Evolutionary conservation across 53 echinoderm and acorn worm genomes (phyloP), one percentile per base, ranked within the genome.

Genomic region (Paracentrotus lividus): DNA sequence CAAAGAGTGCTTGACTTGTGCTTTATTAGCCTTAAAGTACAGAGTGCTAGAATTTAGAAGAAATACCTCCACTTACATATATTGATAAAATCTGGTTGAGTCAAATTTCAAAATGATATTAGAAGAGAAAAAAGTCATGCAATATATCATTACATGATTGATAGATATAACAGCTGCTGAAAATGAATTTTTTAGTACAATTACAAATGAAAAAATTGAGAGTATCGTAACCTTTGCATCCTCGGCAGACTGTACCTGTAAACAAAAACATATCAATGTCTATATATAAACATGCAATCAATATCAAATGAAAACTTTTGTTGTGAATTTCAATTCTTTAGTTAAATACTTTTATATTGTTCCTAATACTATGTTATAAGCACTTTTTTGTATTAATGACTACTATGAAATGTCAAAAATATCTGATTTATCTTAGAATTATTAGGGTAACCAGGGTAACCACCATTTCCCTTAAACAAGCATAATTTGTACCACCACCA

Each of bases 1-100:
- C n/a, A n/a, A n/a, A n/a, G n/a, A n/a, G n/a, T n/a, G n/a, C n/a
- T n/a, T n/a, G n/a, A n/a, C n/a, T n/a, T n/a, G n/a, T n/a, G n/a
- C n/a, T n/a, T n/a, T n/a, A n/a, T n/a, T n/a, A n/a, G n/a, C n/a
- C n/a, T n/a, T n/a, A n/a, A n/a, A 57, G 57, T 78, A 78, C 44
- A 81, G 81, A 45, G 81, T 47, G 49, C 81, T 47, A 8, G 47
- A 81, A 81, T 47, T 44, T 0, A 81, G 81, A 81, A 81, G 81
- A 81, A 81, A 76, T n/a, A 20, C 81, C 81, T 81, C 45, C 81
- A 81, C 81, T 81, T 81, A 81, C 81, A 47, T 81, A 81, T 47
- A 15, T 47, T 45, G 81, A 24, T 14, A 81, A 27, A 2, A 81
- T 81, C 81, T 81, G 81, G 81, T 44, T 12, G 47, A 34, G 18